Base-by-base conservation (phyloP, 2,113 vertebrate species). In the Coptodon bakossiorum region DNA sequence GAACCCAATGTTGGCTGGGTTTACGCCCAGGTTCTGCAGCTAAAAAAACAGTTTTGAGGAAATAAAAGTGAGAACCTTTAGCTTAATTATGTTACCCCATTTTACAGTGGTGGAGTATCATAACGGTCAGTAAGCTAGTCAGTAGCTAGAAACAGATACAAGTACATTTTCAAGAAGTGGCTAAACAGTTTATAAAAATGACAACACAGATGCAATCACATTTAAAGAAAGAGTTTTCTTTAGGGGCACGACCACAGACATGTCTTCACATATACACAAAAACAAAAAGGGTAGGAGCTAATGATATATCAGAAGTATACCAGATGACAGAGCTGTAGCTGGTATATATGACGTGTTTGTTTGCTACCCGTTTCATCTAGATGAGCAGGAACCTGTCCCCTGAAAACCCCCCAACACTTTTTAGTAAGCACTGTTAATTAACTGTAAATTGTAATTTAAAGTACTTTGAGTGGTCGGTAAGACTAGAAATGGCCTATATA, bases 21-120 rank as follows among this genome's bases (percentile, higher is more conserved):
- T 98, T 93, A 98, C 97, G 8, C 98, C 98, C 95, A 98, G 95
- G 92, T 97, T 98, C 96, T 98, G 98, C 96, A 98, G 95, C 98
- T 98, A 92, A 61, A 94, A 94, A 80, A 9, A 8, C 34, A 38
- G 27, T 78, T 78, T 78, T 8, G 14, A 40, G 13, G n/a, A 56
- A 24, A 81, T 29, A 24, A 73, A 9, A 45, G 45, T 13, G 4
- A 76, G 5, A 68, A 31, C 22, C 2, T 78, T 31, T 78, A 52
- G 45, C 27, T 31, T 50, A 3, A 52, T 78, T 52, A 78, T 50
- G 17, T 78, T 48, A 76, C 24, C 40, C 5, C 16, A 16, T 48
- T 76, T 76, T 76, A 48, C 40, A 48, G 40, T 2, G 14, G 9
- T 45, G 34, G 13, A 29, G 40, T 29, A 76, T 76, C 16, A 29